Percentiles rank a stretch among this genome's conserved stretches.
Evolutionary conservation across 2,888 invertebrate genomes (phyloP).

Genomic region (Agapostemon virescens): DNA sequence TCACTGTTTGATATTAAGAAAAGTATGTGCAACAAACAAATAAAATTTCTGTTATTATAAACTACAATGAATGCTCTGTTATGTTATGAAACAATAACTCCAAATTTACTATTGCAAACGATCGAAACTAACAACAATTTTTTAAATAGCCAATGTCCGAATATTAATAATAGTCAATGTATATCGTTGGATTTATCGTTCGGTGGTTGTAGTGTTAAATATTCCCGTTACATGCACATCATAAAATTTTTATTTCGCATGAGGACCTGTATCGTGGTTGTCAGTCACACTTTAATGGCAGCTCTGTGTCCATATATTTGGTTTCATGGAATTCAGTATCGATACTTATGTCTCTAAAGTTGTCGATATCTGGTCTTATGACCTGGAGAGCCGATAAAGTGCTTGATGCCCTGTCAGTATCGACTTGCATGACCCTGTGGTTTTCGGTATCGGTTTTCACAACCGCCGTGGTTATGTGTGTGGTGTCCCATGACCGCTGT

Average conservation of each 20-base stretch:
- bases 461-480: not conserved
- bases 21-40: too few species aligned
- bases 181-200: too few species aligned
- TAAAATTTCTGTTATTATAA: too few species aligned
- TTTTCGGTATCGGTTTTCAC: slow-evolving; percentile 10
- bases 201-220: too few species aligned
- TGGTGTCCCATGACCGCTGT: slow-evolving; percentile 24
- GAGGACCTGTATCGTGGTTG: not conserved
- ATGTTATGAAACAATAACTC: too few species aligned
- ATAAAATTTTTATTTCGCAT: not conserved
- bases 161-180: too few species aligned
- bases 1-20: too few species aligned
- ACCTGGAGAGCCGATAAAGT: slow-evolving; percentile 7
- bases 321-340: slow-evolving; percentile 15
- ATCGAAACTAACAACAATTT: too few species aligned
- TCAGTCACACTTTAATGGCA: slow-evolving; percentile 23
- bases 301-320: slow-evolving; percentile 8
- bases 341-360: slow-evolving; percentile 12
- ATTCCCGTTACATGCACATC: too few species aligned
- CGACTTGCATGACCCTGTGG: slow-evolving; percentile 22
- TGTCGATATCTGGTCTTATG: slow-evolving; percentile 29
- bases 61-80: too few species aligned
- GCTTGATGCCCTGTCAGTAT: slow-evolving; percentile 31
- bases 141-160: too few species aligned
- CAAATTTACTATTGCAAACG: too few species aligned